Evolutionary conservation across 2,888 invertebrate species (phyloP), one percentile per base, ranked within the genome.

Genomic region (Blastobasis lacticolella): DNA sequence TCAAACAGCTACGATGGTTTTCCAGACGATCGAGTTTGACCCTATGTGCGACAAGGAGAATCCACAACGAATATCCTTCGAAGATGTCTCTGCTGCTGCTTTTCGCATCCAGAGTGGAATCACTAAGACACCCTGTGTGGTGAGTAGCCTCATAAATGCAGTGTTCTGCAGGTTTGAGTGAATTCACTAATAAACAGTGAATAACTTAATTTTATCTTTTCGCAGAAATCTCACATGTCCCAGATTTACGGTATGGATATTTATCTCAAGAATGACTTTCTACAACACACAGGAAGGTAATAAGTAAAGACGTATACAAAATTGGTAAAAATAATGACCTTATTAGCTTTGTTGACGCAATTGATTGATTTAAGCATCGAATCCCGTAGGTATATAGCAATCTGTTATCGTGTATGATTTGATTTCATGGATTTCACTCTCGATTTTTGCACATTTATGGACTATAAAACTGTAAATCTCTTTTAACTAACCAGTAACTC

Each of bases 231-330:
- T 0, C 94, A 94, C 65, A 90, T 97, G 78, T 95, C 97, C 0
- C 87, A 91, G 4, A 69, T 90, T 47, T 92, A 92, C 51, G 95
- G 93, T 46, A 95, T 97, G 93, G 94, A 97, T 40, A 90, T 98
- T 58, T 98, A 92, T 79, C 90, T 98, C 64, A 98, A 98, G 83
- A 97, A 97, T 75, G 98, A 98, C 78, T 97, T 96, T 74, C 90
- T 97, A 9, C 97, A 98, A 82, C 93, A 92, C 58, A 98, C 98
- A n/a, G 98, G 98, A 73, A 97, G 96, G 95, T 95, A 80, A 37
- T 36, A 38, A 36, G 9, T 36, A 41, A 37, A 23, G 2, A 23
- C 23, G 23, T 23, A 23, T 23, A 23, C 23, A 23, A 23, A 23
- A 23, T 23, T 1, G 1, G 23, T 23, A 23, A 23, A 23, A 23